Percentiles rank a stretch among this genome's conserved stretches.
Conservation (phyloP, 2,113 vertebrate species). For the Hylia prasina region DNA sequence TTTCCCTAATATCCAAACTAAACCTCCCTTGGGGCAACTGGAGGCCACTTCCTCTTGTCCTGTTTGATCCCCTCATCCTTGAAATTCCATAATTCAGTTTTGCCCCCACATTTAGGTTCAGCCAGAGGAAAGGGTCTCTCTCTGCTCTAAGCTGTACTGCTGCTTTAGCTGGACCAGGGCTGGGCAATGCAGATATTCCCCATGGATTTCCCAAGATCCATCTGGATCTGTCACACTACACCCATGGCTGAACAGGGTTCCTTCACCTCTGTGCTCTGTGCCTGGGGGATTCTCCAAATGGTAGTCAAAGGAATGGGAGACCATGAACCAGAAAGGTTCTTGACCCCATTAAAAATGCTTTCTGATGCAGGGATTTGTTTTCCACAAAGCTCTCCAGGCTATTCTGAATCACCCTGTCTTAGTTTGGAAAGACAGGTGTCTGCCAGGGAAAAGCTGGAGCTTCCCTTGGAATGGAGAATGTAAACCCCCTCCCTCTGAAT, state of each 20-base stretch:
- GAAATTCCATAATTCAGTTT: neutral
- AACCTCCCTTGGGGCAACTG: neutral
- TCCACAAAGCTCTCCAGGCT: neutral
- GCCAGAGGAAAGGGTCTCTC: neutral
- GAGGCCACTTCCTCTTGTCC: neutral
- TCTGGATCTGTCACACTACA: neutral
- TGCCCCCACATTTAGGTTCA: neutral
- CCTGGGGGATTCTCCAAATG: rapidly evolving
- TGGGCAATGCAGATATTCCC: neutral
- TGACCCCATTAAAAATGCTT: neutral
- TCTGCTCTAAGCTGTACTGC: neutral
- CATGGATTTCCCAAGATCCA: neutral
- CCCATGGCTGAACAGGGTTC: neutral
- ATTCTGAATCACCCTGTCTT: too few relatives aligned
- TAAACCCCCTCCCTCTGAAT: too few relatives aligned
- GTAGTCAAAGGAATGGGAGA: neutral
- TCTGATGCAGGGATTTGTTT: neutral
- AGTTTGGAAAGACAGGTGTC: too few relatives aligned
- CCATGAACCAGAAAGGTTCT: neutral
- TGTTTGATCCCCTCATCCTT: neutral
- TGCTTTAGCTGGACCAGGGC: neutral
- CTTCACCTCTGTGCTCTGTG: neutral
- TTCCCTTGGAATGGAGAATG: too few relatives aligned
- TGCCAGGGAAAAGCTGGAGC: too few relatives aligned
- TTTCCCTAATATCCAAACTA: neutral